Percentiles rank a stretch among this genome's conserved stretches.
phyloP scores from a whole-genome alignment of 2,797 vertebrate genomes.

The Artibeus jamaicensis region DNA sequence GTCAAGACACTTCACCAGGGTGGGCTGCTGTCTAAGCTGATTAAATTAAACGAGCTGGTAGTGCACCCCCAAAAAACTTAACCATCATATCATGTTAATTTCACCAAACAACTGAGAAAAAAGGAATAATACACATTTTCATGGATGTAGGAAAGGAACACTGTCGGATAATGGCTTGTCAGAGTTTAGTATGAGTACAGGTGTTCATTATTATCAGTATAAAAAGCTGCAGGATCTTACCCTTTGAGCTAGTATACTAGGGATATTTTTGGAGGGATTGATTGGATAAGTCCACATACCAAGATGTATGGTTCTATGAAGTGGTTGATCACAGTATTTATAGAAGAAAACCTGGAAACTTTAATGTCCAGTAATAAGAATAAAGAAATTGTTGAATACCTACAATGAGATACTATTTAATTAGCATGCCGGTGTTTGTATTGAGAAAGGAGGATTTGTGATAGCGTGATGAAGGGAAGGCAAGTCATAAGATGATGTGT shows the following conservation, averaged over 20 bases:
- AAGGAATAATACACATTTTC: background rate
- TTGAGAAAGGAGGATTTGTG: background rate
- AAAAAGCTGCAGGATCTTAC: background rate
- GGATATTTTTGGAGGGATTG: background rate
- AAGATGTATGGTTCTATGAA: background rate
- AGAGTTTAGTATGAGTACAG: background rate
- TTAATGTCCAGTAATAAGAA: background rate
- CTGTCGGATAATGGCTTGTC: background rate
- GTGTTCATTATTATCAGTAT: background rate
- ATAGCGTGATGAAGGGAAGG: background rate
- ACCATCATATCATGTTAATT: constrained; percentile 76
- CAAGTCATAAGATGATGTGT: background rate
- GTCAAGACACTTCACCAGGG: constrained; percentile 50
- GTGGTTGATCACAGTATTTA: background rate
- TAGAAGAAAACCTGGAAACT: background rate
- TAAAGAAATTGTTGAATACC: background rate
- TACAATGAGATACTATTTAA: background rate
- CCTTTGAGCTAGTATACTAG: background rate
- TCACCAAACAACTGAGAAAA: constrained; percentile 75
- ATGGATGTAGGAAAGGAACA: background rate
- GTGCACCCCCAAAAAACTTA: constrained; percentile 19
- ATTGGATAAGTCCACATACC: background rate
- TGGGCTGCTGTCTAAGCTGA: constrained; percentile 51
- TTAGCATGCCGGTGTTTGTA: background rate
- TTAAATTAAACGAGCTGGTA: constrained; percentile 37